Percentiles rank a stretch among this genome's conserved stretches.
These are phyloP conservation scores for Helicoverpa armigera DNA, from an alignment of 1,140 invertebrate genomes.

Conservation along the genomic window DNA sequence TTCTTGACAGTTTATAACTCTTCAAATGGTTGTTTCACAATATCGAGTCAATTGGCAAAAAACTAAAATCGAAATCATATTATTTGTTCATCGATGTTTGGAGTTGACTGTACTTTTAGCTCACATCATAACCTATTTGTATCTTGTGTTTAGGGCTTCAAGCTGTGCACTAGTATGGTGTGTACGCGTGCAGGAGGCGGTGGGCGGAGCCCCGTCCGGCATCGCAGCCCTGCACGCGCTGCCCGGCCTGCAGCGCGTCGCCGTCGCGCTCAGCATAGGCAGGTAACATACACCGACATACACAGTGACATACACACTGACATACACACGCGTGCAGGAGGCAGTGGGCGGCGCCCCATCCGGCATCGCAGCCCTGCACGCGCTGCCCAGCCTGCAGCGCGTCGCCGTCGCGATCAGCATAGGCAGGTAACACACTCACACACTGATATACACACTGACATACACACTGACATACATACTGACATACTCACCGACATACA, in stretches of 20 bases:
- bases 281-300: too few relatives aligned
- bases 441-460: neutral
- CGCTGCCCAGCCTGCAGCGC: slow-evolving; percentile 59
- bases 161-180: slow-evolving; percentile 69
- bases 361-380: slow-evolving; percentile 62
- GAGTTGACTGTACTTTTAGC: too few relatives aligned
- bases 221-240: slow-evolving; percentile 67
- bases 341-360: slow-evolving; percentile 70
- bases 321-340: slow-evolving; percentile 65
- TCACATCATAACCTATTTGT: neutral
- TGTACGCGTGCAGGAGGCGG: slow-evolving; percentile 65
- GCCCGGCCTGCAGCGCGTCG: slow-evolving; percentile 59
- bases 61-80: too few relatives aligned
- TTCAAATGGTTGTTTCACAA: too few relatives aligned
- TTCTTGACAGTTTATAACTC: too few relatives aligned
- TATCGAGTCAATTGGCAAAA: too few relatives aligned
- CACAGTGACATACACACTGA: too few relatives aligned
- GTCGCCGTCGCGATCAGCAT: slow-evolving; percentile 70
- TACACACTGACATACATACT: too few relatives aligned
- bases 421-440: slow-evolving; percentile 59
- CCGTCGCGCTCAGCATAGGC: slow-evolving; percentile 70
- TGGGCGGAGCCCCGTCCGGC: slow-evolving; percentile 67
- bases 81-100: too few relatives aligned
- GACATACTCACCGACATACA: too few relatives aligned
- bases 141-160: slow-evolving; percentile 56